A percentile compares a stretch with the other conserved stretches of the same genome.
Conservation (phyloP, 2,888 invertebrate genomes). For the Operophtera brumata region DNA sequence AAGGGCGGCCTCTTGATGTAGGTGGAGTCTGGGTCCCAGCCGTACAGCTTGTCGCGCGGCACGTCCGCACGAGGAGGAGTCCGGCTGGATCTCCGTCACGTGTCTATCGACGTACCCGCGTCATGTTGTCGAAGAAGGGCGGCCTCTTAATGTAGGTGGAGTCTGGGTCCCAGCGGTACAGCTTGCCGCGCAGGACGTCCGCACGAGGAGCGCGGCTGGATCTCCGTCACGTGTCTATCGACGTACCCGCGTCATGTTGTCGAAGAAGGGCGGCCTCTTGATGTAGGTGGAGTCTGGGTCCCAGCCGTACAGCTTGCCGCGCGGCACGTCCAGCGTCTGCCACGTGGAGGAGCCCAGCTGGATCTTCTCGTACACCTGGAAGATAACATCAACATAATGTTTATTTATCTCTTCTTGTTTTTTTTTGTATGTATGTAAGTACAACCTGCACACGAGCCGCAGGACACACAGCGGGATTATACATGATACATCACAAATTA, state of each 20-base stretch:
- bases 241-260: slow-evolving; percentile 85
- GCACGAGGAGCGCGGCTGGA: slow-evolving; percentile 93
- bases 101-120: no score
- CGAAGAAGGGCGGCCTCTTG: slow-evolving; percentile 97
- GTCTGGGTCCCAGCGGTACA: slow-evolving; percentile 94
- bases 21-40: slow-evolving; percentile 94
- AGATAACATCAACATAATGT: background rate
- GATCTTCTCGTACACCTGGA: slow-evolving; percentile 88
- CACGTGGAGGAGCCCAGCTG: slow-evolving; percentile 92
- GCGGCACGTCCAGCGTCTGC: slow-evolving; percentile 90
- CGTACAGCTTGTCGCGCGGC: slow-evolving; percentile 91
- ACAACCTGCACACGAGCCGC: no score
- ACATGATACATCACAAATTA: no score
- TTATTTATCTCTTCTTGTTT: background rate
- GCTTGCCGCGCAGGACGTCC: slow-evolving; percentile 88
- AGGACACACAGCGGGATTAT: no score
- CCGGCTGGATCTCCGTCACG: slow-evolving; percentile 90
- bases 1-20: slow-evolving; percentile 98
- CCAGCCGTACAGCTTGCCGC: slow-evolving; percentile 95
- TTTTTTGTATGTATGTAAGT: no score
- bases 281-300: slow-evolving; percentile 95
- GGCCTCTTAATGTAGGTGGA: slow-evolving; percentile 98
- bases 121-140: slow-evolving; percentile 96
- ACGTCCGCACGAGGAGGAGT: slow-evolving; percentile 93
- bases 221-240: slow-evolving; percentile 70